Evolutionary conservation across 2,888 invertebrate species (phyloP), one percentile per base, ranked within the genome.

Genomic region (Drosophila anomelani): DNA sequence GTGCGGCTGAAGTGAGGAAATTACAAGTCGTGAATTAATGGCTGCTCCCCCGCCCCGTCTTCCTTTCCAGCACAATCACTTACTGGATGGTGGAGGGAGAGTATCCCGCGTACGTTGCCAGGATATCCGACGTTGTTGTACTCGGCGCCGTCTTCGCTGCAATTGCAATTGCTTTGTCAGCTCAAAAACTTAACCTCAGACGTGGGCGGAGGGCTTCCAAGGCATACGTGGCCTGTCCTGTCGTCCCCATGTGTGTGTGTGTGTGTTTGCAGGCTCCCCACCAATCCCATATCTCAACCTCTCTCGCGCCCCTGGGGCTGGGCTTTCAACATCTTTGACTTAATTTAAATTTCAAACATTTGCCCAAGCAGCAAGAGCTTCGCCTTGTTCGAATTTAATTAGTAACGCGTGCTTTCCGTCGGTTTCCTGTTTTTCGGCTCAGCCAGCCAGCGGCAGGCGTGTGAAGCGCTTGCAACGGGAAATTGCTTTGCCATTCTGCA

Each of bases 21-120:
- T 91, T 91, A 91, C 91, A 90, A 90, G 87, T 90, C 88, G 89
- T 86, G 90, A 85, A 91, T 91, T 90, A 90, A 91, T 90, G 88
- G 89, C 84, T 84, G 72, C 49, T 43, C 54, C 39, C 23, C 15
- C 44, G 3, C 10, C 38, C 1, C 34, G 17, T 36, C 54, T 34
- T 26, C 15, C 55, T n/a, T 17, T 43, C 12, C 34, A 36, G 44
- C 34, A 43, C 44, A 61, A 61, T 61, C 60, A 60, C 60, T 56
- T 32, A n/a, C 12, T 3, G 15, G 39, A 56, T 34, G 64, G 63
- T 54, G 47, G 67, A 53, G 71, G 71, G 68, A 63, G 71, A 71
- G 69, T 56, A 32, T 36, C 32, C 57, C 75, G 55, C 77, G 77
- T 85, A 79, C 82, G 83, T 84, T 86, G 82, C 79, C 85, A 87